phyloP scores from a whole-genome alignment of 2,888 invertebrate species.

The Erynnis tages region DNA sequence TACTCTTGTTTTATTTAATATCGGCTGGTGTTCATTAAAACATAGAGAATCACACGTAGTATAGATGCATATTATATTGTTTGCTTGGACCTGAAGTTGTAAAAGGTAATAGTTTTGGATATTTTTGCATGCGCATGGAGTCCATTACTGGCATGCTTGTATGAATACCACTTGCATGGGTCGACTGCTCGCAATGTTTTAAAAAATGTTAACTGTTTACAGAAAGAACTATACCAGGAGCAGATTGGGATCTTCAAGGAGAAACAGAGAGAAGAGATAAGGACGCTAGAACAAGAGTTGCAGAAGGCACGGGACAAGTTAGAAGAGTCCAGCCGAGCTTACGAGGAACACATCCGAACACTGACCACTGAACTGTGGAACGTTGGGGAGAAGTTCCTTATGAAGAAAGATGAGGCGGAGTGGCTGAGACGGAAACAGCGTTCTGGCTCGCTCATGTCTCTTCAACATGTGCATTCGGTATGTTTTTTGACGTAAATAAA shows the following conservation, averaged over 20 bases:
- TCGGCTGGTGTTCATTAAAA: constrained; percentile 53
- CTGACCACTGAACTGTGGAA: constrained; percentile 83
- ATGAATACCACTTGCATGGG: too few species aligned
- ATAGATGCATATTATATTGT: constrained; percentile 34
- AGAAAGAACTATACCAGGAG: constrained; percentile 84
- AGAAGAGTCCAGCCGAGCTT: constrained; percentile 55
- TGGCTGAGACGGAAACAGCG: constrained; percentile 64
- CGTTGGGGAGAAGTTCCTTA: constrained; percentile 82
- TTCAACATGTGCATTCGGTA: constrained; percentile 72
- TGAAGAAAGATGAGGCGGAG: constrained; percentile 80
- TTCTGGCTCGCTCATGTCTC: constrained; percentile 68
- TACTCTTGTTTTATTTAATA: constrained; percentile 69
- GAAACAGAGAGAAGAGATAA: constrained; percentile 79
- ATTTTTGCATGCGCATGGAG: constrained; percentile 37
- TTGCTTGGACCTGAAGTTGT: constrained; percentile 24
- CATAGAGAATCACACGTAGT: constrained; percentile 39
- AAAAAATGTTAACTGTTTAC: constrained; percentile 41
- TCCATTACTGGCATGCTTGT: not conserved
- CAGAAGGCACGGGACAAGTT: constrained; percentile 78
- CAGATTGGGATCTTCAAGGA: constrained; percentile 78
- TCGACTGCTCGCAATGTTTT: too few species aligned
- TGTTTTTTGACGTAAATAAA: constrained; percentile 31
- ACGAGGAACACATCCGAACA: constrained; percentile 64
- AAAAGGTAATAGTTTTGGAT: constrained; percentile 55
- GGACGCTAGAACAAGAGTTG: constrained; percentile 67